These are phyloP conservation scores for Anabas testudineus DNA, from an alignment of 2,797 vertebrate genomes.

Conservation along the genomic window DNA sequence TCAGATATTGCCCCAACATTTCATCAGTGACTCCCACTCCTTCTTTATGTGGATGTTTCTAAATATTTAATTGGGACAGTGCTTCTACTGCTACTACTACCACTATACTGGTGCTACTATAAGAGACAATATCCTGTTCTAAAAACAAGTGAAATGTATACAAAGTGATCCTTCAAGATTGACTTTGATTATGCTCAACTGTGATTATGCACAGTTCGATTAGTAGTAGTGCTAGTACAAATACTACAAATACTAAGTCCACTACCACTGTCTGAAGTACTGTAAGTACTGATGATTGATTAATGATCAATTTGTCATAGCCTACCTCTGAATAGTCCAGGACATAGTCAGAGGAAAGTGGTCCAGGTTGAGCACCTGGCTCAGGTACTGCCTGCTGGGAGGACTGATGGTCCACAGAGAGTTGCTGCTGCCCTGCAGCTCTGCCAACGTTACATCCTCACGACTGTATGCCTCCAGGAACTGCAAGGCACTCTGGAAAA, in stretches of 20 bases:
- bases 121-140: no score
- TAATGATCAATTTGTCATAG: neutral
- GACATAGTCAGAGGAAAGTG: conserved; percentile 92
- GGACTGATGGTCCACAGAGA: conserved; percentile 98
- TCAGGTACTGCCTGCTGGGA: conserved; percentile 92
- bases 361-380: conserved; percentile 85
- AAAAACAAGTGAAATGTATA: no score
- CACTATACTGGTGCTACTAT: no score
- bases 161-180: no score
- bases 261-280: neutral
- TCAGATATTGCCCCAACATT: no score
- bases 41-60: no score
- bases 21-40: no score
- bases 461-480: conserved; percentile 92
- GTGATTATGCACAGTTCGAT: no score
- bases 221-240: no score
- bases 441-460: conserved; percentile 92
- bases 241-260: neutral
- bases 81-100: no score
- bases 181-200: no score
- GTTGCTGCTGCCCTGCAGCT: conserved; percentile 95
- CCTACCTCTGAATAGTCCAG: conserved; percentile 92
- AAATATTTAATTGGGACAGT: no score
- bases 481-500: conserved; percentile 90
- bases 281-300: neutral